Evolutionary conservation across 2,888 invertebrate genomes (phyloP), one percentile per base, ranked within the genome.

Genomic region (Onthophagus sagittarius): DNA sequence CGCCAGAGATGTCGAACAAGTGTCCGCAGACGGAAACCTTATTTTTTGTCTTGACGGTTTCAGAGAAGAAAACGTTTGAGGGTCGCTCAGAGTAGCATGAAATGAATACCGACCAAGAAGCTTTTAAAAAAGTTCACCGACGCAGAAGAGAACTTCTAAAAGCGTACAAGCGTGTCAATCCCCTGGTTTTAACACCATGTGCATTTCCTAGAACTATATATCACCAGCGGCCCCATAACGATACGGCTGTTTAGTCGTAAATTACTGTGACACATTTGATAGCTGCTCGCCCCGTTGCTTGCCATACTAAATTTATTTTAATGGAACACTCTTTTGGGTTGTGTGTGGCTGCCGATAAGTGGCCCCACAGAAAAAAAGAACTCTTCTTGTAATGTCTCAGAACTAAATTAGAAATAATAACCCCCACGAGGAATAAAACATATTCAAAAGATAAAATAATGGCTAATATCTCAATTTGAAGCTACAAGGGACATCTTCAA

Each of bases 171-270:
- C 62, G 71, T 71, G 53, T 71, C 71, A 71, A 71, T 71, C 62
- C 53, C 23, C 71, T 23, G 71, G 62, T 62, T 82, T 82, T 81
- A 82, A 83, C 83, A 83, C 83, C 83, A 83, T 81, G 81, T 82
- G 82, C 82, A 83, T 82, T 84, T 83, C 83, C 82, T 79, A 81
- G 83, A 83, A 83, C 79, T 78, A 81, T 83, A 82, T 81, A 82
- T 83, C 81, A 83, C 80, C 78, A 76, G 78, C 75, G 79, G 79
- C 82, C 81, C 82, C 81, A 81, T 84, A 83, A 84, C 83, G 82
- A 82, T 82, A 83, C 83, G 82, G 83, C 81, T 82, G 81, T 82
- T 80, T 81, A 78, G 81, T 81, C 82, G 82, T 84, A 84, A 84
- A 84, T 84, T 82, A 83, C 80, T 76, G 77, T 79, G 80, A 78